These are phyloP conservation scores for Agapornis roseicollis DNA, from an alignment of 2,113 vertebrate species.

Conservation along the genomic window DNA sequence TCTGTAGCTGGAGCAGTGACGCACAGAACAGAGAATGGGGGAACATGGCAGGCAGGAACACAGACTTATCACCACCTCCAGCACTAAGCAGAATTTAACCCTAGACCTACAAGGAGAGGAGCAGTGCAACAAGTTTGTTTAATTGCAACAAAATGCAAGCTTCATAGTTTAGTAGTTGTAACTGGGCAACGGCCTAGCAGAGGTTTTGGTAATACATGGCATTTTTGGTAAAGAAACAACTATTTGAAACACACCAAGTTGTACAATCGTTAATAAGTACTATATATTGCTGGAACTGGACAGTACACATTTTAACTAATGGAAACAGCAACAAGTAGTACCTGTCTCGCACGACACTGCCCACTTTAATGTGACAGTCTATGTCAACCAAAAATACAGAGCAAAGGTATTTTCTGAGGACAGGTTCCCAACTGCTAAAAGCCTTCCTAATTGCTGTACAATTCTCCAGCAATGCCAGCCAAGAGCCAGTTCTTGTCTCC, in stretches of 20 bases:
- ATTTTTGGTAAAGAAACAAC: background rate
- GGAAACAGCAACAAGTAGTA: background rate
- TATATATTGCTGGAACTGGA: background rate
- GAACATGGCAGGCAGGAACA: background rate
- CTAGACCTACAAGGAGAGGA: background rate
- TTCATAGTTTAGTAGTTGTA: background rate
- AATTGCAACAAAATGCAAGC: background rate
- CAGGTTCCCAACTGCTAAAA: background rate
- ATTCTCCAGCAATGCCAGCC: background rate
- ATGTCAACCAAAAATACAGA: background rate
- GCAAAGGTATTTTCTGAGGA: background rate
- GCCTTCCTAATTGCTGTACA: background rate
- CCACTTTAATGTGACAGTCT: background rate
- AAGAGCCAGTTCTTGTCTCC: conserved; percentile 1
- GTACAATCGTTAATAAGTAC: background rate
- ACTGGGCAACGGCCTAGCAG: background rate
- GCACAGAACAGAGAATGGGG: background rate
- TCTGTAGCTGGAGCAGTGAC: background rate
- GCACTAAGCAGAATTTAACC: background rate
- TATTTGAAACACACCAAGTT: background rate
- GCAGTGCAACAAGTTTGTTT: accelerated
- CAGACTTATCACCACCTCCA: background rate
- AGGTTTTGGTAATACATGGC: background rate
- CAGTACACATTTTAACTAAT: background rate
- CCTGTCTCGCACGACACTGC: background rate